A percentile compares a stretch with the other conserved stretches of the same genome.
phyloP scores from a whole-genome alignment of 30 jellyfish, hydroid and myxozoan genomes.

The Mastigias papua region DNA sequence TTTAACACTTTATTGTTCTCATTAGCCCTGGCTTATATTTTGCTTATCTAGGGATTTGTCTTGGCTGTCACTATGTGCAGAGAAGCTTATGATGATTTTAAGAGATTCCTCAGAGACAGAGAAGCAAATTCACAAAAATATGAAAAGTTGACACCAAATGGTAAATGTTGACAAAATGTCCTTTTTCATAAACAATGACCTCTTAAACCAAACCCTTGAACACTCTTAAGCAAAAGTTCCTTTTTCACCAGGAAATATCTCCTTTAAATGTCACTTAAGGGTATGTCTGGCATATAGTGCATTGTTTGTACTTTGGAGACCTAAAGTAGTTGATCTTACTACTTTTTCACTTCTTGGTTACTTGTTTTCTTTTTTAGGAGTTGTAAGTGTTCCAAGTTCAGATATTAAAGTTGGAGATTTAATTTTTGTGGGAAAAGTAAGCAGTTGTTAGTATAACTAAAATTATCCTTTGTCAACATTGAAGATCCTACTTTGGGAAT shows the following conservation, averaged over 20 bases:
- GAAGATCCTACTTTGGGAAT: no score
- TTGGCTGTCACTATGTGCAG: slow-evolving; percentile 92
- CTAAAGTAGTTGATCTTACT: not conserved
- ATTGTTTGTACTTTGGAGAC: not conserved
- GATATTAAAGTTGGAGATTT: slow-evolving; percentile 86
- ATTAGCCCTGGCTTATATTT: not conserved
- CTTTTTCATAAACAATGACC: no score
- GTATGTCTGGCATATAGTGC: not conserved
- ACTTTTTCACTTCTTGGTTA: not conserved
- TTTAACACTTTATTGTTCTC: no score
- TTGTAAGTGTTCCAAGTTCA: slow-evolving; percentile 85
- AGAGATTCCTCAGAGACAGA: slow-evolving; percentile 92
- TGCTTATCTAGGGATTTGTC: slow-evolving; percentile 88
- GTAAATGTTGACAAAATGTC: slow-evolving; percentile 20
- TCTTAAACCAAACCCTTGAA: no score
- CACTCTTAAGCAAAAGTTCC: no score
- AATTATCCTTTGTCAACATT: no score
- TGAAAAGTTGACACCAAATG: slow-evolving; percentile 70
- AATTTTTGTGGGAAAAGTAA: slow-evolving; percentile 88
- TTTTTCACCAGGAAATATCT: no score
- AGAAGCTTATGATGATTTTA: slow-evolving; percentile 95
- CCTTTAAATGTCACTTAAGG: no score
- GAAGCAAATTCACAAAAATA: slow-evolving; percentile 94
- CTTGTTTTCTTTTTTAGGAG: slow-evolving; percentile 54
- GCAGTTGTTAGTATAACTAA: not conserved